Evolutionary conservation across 1,140 invertebrate genomes (phyloP), one percentile per base, ranked within the genome.

Genomic region (Zaprionus inermis): DNA sequence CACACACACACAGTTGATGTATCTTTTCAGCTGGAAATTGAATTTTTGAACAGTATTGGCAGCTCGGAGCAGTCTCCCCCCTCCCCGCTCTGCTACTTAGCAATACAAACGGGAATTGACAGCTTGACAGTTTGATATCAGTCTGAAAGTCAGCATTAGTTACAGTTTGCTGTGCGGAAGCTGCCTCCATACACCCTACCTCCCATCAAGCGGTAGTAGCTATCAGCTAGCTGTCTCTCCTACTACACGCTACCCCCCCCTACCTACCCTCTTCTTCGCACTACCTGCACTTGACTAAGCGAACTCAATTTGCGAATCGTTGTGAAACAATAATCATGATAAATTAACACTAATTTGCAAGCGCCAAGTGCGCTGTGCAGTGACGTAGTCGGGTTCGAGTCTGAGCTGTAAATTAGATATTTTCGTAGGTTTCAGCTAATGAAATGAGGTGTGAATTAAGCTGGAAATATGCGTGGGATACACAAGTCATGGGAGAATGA

Each of bases 51-150:
- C 81, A 89, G 79, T 68, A 74, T 60, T 72, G 70, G 64, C 71
- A 78, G 58, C 72, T 34, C 49, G 6, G 41, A 46, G 3, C 2
- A 18, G 7, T 7, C 14, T 11, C 18, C 18, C 18, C 16, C 1
- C 3, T 20, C 18, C 9, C 9, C 52, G 10, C 34, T 18, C 18
- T 22, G 41, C 28, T 67, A 36, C 24, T 32, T 76, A 59, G 52
- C 57, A 52, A 72, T 80, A 44, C 80, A 89, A 89, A 89, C 78
- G 64, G 78, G 84, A 89, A 89, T 83, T 89, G 84, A 89, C 84
- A 89, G 81, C 81, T 84, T 84, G 84, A 89, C 84, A 89, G 84
- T 78, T 84, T 83, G 84, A 89, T 89, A 84, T 89, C 85, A 72
- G 83, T 79, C 77, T 88, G 60, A 59, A 89, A 89, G 79, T 89